Evolutionary conservation across 2,113 vertebrate genomes (phyloP).

Genomic region (Anhinga rufa): DNA sequence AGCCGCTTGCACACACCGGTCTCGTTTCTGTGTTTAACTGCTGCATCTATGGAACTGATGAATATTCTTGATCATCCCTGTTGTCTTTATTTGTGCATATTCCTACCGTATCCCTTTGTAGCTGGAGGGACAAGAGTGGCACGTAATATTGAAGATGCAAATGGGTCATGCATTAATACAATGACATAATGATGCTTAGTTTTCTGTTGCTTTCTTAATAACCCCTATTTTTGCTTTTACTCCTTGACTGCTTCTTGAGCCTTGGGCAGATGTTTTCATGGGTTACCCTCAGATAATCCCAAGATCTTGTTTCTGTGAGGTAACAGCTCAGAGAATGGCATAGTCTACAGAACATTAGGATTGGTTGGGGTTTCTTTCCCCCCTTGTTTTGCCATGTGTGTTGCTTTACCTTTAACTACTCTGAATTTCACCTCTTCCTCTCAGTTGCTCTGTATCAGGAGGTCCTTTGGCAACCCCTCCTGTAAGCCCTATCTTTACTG

Average conservation of each 20-base stretch:
- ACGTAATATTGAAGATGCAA: rapidly evolving
- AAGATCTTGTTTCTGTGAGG: not conserved
- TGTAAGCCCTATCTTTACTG: not conserved
- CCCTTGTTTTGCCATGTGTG: not conserved
- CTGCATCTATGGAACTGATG: not conserved
- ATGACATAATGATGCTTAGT: not conserved
- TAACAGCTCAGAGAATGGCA: not conserved
- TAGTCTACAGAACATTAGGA: not conserved
- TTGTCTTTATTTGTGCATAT: not conserved
- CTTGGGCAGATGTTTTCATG: not conserved
- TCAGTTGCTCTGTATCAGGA: not conserved
- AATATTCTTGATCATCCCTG: not conserved
- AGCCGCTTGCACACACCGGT: rapidly evolving
- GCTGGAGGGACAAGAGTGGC: not conserved
- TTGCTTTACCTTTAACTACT: not conserved
- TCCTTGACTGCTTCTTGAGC: not conserved
- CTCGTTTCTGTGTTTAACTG: not conserved
- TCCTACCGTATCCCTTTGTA: not conserved
- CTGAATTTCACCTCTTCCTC: not conserved
- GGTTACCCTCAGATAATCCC: not conserved
- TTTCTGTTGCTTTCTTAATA: not conserved
- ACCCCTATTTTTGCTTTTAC: not conserved
- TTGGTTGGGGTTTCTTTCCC: not conserved
- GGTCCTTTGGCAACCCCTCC: not conserved
- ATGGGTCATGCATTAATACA: not conserved